A percentile compares a stretch with the other conserved stretches of the same genome.
Evolutionary conservation across 2,797 vertebrate genomes (phyloP).

Genomic region (Rhabdophis nuchalis): DNA sequence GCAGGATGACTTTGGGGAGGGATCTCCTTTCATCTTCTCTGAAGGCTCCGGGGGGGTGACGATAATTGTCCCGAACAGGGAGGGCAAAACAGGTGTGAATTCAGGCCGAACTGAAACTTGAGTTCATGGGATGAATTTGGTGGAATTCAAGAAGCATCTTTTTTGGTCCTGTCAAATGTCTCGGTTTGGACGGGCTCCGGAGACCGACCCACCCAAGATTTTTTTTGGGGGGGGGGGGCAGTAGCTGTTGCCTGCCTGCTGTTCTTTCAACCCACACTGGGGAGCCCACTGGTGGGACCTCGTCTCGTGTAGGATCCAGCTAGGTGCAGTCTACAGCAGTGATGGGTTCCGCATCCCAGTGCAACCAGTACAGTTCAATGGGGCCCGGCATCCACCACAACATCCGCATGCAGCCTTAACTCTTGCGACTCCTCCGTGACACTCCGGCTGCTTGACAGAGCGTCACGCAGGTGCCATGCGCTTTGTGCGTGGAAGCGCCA

Average conservation of each 20-base stretch:
- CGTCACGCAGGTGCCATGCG: too few species aligned
- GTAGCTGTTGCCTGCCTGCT: background rate
- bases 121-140: background rate
- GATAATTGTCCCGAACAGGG: background rate
- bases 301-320: background rate
- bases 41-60: background rate
- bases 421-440: too few species aligned
- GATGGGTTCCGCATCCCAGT: too few species aligned
- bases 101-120: background rate
- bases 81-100: background rate
- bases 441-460: too few species aligned
- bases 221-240: background rate
- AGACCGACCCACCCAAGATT: background rate
- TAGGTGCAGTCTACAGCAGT: too few species aligned
- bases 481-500: too few species aligned
- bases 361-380: too few species aligned
- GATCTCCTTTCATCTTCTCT: constrained; percentile 35
- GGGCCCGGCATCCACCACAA: too few species aligned
- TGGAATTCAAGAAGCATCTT: background rate
- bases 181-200: background rate
- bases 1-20: background rate
- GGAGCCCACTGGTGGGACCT: background rate
- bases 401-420: too few species aligned
- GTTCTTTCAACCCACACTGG: background rate
- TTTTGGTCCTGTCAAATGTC: background rate